Conservation (phyloP, 2,113 vertebrate genomes). For the Halcyon malimbica region DNA sequence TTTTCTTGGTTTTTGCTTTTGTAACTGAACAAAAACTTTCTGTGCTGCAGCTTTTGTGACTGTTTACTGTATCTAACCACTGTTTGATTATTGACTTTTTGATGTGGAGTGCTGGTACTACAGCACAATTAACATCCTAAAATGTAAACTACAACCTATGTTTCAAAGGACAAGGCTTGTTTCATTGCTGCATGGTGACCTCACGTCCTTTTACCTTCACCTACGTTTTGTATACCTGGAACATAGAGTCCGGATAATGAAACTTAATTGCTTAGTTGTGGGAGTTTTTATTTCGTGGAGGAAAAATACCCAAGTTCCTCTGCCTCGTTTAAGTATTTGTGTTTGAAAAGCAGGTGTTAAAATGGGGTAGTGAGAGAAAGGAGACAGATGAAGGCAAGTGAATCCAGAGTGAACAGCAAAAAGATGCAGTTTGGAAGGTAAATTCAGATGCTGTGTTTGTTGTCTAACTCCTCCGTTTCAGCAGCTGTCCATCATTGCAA, state of each 20-base stretch:
- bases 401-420: background rate
- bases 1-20: background rate
- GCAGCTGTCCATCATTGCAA: background rate
- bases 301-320: background rate
- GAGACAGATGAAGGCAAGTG: background rate
- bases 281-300: background rate
- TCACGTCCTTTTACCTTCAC: background rate
- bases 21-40: background rate
- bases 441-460: background rate
- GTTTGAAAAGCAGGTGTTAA: background rate
- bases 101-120: constrained; percentile 14
- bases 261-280: background rate
- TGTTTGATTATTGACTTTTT: background rate
- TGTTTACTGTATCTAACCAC: background rate
- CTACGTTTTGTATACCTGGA: background rate
- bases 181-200: background rate
- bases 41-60: constrained; percentile 27
- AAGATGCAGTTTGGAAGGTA: background rate
- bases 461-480: background rate
- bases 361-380: background rate
- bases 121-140: background rate
- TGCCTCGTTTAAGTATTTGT: background rate
- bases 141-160: background rate
- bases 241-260: background rate
- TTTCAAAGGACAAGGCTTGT: background rate